Evolutionary conservation across 2,797 vertebrate genomes (phyloP), one percentile per base, ranked within the genome.

Genomic region (Rhyacichthys aspro): DNA sequence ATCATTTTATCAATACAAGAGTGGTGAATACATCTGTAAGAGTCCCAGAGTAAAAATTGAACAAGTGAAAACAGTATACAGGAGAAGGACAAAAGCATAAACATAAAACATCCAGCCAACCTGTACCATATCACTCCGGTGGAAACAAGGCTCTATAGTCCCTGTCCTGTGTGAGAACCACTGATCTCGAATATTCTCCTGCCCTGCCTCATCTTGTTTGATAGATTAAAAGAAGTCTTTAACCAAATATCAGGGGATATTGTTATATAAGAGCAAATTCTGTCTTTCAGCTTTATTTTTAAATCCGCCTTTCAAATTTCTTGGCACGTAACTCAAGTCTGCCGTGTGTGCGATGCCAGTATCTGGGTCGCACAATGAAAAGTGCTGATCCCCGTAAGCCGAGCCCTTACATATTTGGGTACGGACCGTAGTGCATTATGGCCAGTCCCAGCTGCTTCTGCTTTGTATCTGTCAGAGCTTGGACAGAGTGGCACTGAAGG

Each of bases 381-480:
- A 19, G 16, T 5, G 8, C 7, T 9, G 55, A 48, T 58, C 18
- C 33, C 39, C 23, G n/a, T 52, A 37, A 57, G 57, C 7, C 12
- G n/a, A 69, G 15, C 17, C 6, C 8, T 11, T 34, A 11, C 55
- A 41, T 66, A 32, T 66, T 55, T 18, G 15, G 42, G 14, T 54
- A 18, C 39, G 10, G 33, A 28, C 14, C 5, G 16, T 15, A 19
- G 12, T 2, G 16, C 55, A 18, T 18, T 18, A 41, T 11, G 49
- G 8, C 16, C 17, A 50, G 9, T 7, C 43, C 32, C 55, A 67
- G 47, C 55, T 48, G 55, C 63, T 56, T 37, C 44, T 48, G 9
- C 44, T 50, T n/a, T 41, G 9, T 39, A 16, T 67, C 47, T 12
- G 18, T 55, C 53, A 45, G 11, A n/a, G 43, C 15, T 36, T 41